phyloP scores from a whole-genome alignment of 2,797 vertebrate species.

The Epinephelus awoara region DNA sequence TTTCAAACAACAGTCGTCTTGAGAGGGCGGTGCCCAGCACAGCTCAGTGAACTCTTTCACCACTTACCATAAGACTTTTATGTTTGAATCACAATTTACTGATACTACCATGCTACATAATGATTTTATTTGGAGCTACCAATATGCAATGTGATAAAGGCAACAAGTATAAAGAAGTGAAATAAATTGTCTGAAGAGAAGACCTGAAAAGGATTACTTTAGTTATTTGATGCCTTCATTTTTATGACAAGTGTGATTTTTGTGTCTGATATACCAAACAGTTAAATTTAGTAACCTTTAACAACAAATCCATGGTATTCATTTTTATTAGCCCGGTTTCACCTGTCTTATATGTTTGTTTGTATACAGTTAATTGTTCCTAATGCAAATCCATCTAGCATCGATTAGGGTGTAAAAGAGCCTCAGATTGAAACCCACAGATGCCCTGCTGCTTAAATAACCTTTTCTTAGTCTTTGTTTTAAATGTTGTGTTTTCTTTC shows the following conservation, averaged over 20 bases:
- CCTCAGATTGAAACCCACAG: slow-evolving; percentile 3
- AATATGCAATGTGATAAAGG: neutral
- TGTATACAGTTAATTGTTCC: neutral
- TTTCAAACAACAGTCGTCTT: neutral
- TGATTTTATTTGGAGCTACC: neutral
- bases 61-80: neutral
- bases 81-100: neutral
- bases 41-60: neutral
- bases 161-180: neutral
- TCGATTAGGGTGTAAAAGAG: neutral
- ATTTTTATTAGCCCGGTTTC: neutral
- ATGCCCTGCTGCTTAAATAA: neutral
- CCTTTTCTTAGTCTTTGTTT: neutral
- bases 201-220: neutral
- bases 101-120: neutral
- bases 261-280: neutral
- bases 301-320: neutral
- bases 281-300: neutral
- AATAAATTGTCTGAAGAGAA: neutral
- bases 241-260: neutral
- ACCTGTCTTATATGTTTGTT: neutral
- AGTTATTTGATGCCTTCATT: neutral
- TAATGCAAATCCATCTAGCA: neutral
- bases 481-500: slow-evolving; percentile 35
- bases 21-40: neutral